These are phyloP conservation scores for Lapara coniferarum DNA, from an alignment of 2,888 invertebrate genomes.

Conservation along the genomic window DNA sequence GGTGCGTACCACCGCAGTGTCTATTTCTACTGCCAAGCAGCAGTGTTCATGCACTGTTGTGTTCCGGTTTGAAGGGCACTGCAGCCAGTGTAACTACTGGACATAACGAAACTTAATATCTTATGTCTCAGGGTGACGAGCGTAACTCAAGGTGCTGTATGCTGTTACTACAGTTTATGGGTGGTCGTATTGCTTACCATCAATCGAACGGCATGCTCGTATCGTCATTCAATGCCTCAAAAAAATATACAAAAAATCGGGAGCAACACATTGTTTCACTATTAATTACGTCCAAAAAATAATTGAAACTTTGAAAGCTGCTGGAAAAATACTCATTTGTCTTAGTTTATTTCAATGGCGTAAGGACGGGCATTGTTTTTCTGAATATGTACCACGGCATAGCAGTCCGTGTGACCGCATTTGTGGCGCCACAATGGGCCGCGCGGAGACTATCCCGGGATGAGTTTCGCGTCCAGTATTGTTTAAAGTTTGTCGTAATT, in stretches of 20 bases:
- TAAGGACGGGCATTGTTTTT: constrained; percentile 77
- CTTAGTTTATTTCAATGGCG: constrained; percentile 74
- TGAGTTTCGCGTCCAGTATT: constrained; percentile 82
- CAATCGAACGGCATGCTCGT: too few relatives aligned
- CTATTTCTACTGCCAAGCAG: too few relatives aligned
- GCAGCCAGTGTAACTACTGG: too few relatives aligned
- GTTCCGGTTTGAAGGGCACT: too few relatives aligned
- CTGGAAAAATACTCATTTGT: constrained; percentile 56
- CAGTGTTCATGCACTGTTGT: too few relatives aligned
- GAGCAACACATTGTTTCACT: constrained; percentile 30
- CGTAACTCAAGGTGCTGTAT: too few relatives aligned
- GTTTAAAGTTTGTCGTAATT: constrained; percentile 83
- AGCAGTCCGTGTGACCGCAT: constrained; percentile 79
- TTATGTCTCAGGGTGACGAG: too few relatives aligned
- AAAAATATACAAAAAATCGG: background rate
- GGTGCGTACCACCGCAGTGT: too few relatives aligned
- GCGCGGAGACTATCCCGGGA: constrained; percentile 74
- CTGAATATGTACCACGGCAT: constrained; percentile 79
- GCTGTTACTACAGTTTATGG: too few relatives aligned
- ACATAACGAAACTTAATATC: too few relatives aligned
- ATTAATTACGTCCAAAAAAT: constrained; percentile 45
- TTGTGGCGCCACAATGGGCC: constrained; percentile 76
- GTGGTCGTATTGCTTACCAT: too few relatives aligned
- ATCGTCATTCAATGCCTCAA: too few relatives aligned
- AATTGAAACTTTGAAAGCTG: constrained; percentile 44